A percentile compares a stretch with the other conserved stretches of the same genome.
phyloP scores from a whole-genome alignment of 2,113 vertebrate genomes.

The Alectura lathami region DNA sequence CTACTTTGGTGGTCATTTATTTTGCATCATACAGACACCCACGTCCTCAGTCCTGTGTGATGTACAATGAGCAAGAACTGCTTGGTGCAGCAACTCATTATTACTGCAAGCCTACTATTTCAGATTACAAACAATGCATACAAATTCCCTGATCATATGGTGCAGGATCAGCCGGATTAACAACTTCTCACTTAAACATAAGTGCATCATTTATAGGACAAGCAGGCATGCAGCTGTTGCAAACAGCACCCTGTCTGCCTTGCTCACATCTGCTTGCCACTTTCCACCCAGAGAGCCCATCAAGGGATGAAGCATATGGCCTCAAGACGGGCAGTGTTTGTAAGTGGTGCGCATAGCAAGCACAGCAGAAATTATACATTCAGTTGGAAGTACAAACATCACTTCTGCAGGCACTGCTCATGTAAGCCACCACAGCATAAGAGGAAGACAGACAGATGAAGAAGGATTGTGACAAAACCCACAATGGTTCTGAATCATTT shows the following conservation, averaged over 20 bases:
- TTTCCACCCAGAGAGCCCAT: conserved; percentile 30
- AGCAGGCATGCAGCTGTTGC: conserved; percentile 33
- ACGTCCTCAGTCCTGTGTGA: not conserved
- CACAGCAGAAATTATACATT: not conserved
- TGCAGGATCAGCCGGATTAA: conserved; percentile 14
- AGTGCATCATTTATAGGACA: conserved; percentile 23
- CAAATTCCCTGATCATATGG: not conserved
- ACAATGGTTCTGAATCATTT: not conserved
- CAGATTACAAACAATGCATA: not conserved
- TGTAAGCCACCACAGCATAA: not conserved
- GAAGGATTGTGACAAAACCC: not conserved
- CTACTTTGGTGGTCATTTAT: not conserved
- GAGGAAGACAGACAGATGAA: not conserved
- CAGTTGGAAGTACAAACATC: not conserved
- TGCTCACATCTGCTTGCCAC: conserved; percentile 38
- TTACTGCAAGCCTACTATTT: not conserved
- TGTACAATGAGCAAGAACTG: not conserved
- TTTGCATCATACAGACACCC: not conserved
- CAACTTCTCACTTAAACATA: conserved; percentile 23
- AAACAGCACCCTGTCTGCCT: not conserved
- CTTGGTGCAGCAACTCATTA: not conserved
- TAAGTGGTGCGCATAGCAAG: not conserved
- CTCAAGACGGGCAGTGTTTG: not conserved
- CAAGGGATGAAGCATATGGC: conserved; percentile 34
- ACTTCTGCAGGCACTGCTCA: not conserved